Conservation (phyloP, 2,113 vertebrate species). For the Vulpes ferrilata region DNA sequence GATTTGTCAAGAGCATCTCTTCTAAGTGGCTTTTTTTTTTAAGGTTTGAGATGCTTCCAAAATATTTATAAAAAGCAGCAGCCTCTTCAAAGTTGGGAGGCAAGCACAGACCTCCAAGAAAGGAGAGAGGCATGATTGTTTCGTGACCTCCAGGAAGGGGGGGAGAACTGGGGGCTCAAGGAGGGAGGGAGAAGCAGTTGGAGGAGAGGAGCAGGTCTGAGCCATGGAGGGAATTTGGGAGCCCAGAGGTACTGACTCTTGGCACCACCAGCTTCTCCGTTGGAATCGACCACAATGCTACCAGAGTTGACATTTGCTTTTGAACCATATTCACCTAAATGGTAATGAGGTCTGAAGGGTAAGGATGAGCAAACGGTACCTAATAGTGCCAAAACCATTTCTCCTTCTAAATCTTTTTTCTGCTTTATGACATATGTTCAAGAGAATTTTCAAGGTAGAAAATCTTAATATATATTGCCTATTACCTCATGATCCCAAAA, state of each 20-base stretch:
- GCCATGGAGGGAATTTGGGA: not conserved
- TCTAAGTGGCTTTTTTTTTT: constrained; percentile 51
- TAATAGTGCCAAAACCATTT: not conserved
- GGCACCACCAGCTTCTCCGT: not conserved
- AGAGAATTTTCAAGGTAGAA: not conserved
- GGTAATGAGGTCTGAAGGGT: not conserved
- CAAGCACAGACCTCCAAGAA: constrained; percentile 16
- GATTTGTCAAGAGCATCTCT: constrained; percentile 60
- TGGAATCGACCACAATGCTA: not conserved
- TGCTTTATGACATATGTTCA: not conserved
- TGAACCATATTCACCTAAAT: too few species aligned
- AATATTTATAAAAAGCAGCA: constrained; percentile 68
- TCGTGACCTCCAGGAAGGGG: not conserved
- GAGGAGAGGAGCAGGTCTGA: accelerated
- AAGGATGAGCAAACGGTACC: not conserved
- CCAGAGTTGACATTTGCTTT: not conserved
- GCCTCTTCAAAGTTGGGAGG: not conserved
- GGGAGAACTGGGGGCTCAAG: accelerated
- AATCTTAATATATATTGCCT: not conserved
- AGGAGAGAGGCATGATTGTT: not conserved
- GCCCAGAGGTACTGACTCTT: accelerated
- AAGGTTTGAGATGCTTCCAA: constrained; percentile 69
- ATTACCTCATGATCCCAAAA: not conserved
- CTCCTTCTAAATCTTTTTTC: not conserved
- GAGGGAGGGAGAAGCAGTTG: accelerated